Conservation (phyloP, 2,888 invertebrate genomes). For the Cheilosia impressa region DNA sequence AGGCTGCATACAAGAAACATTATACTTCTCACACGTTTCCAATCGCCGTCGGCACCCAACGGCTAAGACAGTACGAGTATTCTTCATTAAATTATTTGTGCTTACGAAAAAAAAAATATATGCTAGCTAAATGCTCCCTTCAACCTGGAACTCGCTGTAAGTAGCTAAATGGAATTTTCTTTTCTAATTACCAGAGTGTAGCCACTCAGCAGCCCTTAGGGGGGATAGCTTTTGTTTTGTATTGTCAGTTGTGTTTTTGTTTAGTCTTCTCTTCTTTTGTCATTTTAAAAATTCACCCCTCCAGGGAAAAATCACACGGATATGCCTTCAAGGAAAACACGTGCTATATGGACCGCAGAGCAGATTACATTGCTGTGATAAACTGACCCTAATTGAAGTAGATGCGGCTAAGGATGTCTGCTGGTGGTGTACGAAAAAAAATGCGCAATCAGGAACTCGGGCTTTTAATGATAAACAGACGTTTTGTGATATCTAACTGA, state of each 20-base stretch:
- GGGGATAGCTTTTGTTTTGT: not conserved
- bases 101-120: not conserved
- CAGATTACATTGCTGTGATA: not conserved
- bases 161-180: not conserved
- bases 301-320: constrained; percentile 13
- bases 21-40: no score
- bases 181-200: constrained; percentile 12
- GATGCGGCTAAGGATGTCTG: not conserved
- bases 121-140: not conserved
- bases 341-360: constrained; percentile 12
- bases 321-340: constrained; percentile 19
- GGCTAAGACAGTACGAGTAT: no score
- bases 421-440: not conserved
- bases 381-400: constrained; percentile 19
- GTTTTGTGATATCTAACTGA: no score
- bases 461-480: no score
- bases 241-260: not conserved
- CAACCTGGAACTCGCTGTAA: not conserved
- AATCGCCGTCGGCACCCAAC: no score
- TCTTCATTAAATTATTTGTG: no score
- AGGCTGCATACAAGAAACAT: no score
- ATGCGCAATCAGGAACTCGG: not conserved
- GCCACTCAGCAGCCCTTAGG: not conserved
- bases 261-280: constrained; percentile 5
- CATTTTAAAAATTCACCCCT: constrained; percentile 11